Base-by-base conservation (phyloP, 2,888 invertebrate genomes). In the Xestia sexstrigata region DNA sequence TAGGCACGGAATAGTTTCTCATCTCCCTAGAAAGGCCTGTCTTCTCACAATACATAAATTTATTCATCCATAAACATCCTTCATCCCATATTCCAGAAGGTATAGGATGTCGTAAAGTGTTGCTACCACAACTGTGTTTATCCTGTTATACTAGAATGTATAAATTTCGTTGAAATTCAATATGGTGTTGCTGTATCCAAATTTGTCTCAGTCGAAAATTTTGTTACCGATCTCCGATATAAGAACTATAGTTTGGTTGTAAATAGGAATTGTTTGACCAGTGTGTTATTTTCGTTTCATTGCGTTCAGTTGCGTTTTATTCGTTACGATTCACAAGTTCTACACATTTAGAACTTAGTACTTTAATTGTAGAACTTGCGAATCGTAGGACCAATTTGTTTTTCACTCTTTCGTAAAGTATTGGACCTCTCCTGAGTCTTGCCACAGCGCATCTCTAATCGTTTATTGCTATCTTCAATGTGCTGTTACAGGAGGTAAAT, bases 91-190 rank as follows among this genome's bases (percentile, higher is more conserved):
- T 82, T 75, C 78, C 70, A 70, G 63, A 72, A 84, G 73, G 82
- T 83, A 83, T 82, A 86, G 81, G 74, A 77, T 81, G 75, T 86
- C 88, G 77, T 89, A 85, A 89, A 89, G 81, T 79, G 83, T 84
- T 70, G 79, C 74, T 30, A 67, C 79, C 75, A 76, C 82, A 82
- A 86, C 87, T 87, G 84, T 83, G 78, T 82, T 80, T 68, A 23
- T 63, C 65, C 42, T 78, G 71, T 79, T 78, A 79, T 52, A 76
- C 68, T 69, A 68, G 78, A 75, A 78, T 62, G 83, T 79, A 70
- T 76, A 76, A 76, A 82, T 81, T 85, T 52, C 58, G 82, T 71
- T 63, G 79, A 83, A 76, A 88, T 87, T 87, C 88, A 84, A 89
- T 89, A 88, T 79, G 81, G 71, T 73, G 71, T 76, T 70, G 63